phyloP scores from a whole-genome alignment of 2,113 vertebrate species.

The Cisticola juncidis region DNA sequence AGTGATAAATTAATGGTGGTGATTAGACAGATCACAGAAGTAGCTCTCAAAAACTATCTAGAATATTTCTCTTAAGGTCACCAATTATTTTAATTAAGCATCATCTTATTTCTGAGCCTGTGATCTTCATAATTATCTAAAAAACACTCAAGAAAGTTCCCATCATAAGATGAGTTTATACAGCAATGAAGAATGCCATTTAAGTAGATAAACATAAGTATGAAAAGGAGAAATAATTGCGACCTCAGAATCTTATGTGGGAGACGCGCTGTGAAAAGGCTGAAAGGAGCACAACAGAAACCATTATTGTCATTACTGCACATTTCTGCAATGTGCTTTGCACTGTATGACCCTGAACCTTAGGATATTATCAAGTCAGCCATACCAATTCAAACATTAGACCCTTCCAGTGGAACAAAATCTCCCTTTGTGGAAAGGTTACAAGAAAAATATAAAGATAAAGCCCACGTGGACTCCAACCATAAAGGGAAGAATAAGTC shows the following conservation, averaged over 20 bases:
- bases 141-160: neutral
- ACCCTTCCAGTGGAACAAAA: conserved; percentile 16
- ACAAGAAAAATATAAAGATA: conserved; percentile 23
- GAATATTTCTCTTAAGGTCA: neutral
- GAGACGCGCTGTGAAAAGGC: neutral
- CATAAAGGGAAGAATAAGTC: conserved; percentile 1
- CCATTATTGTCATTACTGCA: neutral
- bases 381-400: neutral
- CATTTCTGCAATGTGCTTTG: neutral
- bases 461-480: neutral
- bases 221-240: neutral
- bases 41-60: neutral
- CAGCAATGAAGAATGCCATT: neutral
- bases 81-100: neutral
- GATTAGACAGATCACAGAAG: neutral
- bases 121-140: neutral
- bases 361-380: neutral
- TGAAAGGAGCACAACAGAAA: neutral
- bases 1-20: neutral
- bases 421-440: conserved; percentile 28
- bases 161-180: neutral
- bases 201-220: neutral
- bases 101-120: neutral
- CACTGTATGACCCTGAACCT: neutral
- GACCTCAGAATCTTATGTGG: neutral